phyloP scores from a whole-genome alignment of 1,140 invertebrate genomes.

The Brachionus calyciflorus region DNA sequence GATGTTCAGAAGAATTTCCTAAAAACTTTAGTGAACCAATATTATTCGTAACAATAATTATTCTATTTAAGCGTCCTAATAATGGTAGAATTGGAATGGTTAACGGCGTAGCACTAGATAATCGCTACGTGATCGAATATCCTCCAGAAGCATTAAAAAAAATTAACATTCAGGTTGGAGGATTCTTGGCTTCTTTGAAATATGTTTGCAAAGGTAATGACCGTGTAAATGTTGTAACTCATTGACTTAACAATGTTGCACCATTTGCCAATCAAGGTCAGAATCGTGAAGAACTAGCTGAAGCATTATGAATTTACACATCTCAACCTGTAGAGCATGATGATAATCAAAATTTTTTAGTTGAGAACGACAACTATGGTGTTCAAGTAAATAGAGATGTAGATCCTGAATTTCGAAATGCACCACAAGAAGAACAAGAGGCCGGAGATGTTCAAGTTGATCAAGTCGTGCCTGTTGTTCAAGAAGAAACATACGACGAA shows the following conservation, averaged over 20 bases:
- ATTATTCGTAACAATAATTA: neutral
- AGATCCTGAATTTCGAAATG: neutral
- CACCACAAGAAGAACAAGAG: no score
- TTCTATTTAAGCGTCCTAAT: neutral
- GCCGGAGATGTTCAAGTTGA: neutral
- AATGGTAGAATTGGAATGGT: neutral
- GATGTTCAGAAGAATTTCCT: no score
- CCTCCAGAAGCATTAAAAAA: no score
- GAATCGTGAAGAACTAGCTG: neutral
- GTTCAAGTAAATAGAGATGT: neutral
- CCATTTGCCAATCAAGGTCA: neutral
- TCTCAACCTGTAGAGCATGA: neutral
- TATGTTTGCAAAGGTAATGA: neutral
- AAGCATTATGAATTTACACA: no score
- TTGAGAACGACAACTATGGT: neutral
- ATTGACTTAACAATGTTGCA: neutral
- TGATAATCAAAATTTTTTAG: neutral
- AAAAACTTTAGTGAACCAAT: neutral
- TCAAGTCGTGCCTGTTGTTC: no score
- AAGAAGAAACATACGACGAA: no score
- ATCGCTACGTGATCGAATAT: no score
- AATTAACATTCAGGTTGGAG: no score
- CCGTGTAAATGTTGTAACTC: neutral
- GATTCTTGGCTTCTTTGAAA: neutral
- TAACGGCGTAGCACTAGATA: neutral